phyloP scores from a whole-genome alignment of 2,113 vertebrate species.

The Tragelaphus scriptus region DNA sequence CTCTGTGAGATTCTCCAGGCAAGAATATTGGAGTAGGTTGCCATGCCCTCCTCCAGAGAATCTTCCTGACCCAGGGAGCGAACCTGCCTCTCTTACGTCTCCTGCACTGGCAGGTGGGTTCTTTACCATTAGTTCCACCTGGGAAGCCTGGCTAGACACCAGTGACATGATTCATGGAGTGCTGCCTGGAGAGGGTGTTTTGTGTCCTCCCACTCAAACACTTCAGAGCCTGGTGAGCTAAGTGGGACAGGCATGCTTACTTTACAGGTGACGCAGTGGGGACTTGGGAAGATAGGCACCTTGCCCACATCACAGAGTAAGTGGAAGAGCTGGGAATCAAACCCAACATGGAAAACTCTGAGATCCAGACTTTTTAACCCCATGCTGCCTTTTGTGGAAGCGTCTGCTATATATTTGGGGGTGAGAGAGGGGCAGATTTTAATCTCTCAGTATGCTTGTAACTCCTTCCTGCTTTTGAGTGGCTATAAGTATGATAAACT shows the following conservation, averaged over 20 bases:
- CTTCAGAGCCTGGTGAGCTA: not conserved
- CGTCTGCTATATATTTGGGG: not conserved
- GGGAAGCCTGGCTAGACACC: not conserved
- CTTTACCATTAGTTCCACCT: not conserved
- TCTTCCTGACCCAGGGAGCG: not conserved
- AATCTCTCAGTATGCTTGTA: not conserved
- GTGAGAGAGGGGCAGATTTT: not conserved
- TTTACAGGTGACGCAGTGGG: not conserved
- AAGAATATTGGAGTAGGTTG: not conserved
- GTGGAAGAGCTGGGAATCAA: not conserved
- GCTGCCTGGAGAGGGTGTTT: not conserved
- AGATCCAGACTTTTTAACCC: not conserved
- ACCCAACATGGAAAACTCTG: not conserved
- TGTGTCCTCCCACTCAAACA: not conserved
- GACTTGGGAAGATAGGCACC: not conserved
- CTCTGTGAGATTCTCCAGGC: not conserved
- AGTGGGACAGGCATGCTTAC: not conserved
- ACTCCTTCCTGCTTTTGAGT: not conserved
- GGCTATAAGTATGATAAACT: not conserved
- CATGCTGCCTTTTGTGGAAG: not conserved
- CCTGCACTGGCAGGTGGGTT: not conserved
- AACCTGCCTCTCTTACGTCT: not conserved
- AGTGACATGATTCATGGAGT: not conserved
- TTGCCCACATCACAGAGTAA: not conserved
- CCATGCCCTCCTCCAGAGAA: not conserved